Evolutionary conservation across 1,140 invertebrate genomes (phyloP).

Genomic region (Halesus radiatus): DNA sequence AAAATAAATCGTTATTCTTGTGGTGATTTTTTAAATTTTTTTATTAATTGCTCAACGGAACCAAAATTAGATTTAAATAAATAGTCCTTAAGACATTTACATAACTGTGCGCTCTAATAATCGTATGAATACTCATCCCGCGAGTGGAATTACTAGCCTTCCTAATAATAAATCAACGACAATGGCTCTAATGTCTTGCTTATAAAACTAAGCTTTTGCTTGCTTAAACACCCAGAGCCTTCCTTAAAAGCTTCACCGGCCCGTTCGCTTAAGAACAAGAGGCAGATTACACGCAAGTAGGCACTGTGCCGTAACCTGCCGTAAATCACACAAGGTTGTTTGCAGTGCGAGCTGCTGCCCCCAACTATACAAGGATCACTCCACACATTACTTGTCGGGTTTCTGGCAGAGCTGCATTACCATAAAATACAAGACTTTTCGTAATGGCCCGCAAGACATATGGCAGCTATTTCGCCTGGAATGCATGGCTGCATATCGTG

Average conservation of each 20-base stretch:
- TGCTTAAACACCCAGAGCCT: background rate
- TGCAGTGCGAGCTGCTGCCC: background rate
- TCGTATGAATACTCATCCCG: no score
- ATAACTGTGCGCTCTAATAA: no score
- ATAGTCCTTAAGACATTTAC: no score
- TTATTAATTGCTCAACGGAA: no score
- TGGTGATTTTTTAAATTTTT: no score
- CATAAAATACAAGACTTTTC: conserved; percentile 38
- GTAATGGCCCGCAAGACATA: conserved; percentile 16
- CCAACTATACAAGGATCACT: conserved; percentile 1
- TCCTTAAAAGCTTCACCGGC: background rate
- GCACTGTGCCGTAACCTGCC: background rate
- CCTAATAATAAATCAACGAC: no score
- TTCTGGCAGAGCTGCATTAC: conserved; percentile 17
- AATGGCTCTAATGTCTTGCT: no score
- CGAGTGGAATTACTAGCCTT: no score
- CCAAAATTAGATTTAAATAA: no score
- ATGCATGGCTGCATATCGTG: conserved; percentile 1
- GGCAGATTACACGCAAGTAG: conserved; percentile 25
- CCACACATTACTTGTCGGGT: conserved; percentile 23
- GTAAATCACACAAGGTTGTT: conserved; percentile 30
- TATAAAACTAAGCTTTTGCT: background rate
- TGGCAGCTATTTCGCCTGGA: background rate
- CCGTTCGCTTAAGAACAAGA: conserved; percentile 22
- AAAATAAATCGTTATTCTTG: no score